phyloP scores from a whole-genome alignment of 2,113 vertebrate genomes.

The Psammodynastes pulverulentus region DNA sequence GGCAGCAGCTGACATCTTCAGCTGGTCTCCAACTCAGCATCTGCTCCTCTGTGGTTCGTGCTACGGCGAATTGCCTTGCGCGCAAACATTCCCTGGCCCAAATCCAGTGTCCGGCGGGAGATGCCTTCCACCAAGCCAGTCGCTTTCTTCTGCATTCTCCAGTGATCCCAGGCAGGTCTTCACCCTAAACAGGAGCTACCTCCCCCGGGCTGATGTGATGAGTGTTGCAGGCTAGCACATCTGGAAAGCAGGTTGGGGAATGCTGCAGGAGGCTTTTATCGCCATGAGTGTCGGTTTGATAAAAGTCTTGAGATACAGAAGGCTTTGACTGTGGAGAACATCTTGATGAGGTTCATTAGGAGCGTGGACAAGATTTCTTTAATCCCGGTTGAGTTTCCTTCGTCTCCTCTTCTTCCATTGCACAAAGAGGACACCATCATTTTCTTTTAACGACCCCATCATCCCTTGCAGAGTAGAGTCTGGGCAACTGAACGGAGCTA shows the following conservation, averaged over 20 bases:
- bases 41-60: background rate
- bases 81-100: constrained; percentile 8
- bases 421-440: background rate
- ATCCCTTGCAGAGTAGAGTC: too few species aligned
- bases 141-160: background rate
- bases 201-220: background rate
- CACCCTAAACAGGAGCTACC: background rate
- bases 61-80: background rate
- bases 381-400: background rate
- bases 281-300: background rate
- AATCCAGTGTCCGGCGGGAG: background rate
- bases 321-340: background rate
- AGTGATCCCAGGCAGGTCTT: rapidly evolving
- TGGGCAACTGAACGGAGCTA: too few species aligned
- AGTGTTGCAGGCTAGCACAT: background rate
- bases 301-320: background rate
- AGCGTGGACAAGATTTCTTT: background rate
- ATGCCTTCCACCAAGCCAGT: background rate
- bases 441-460: too few species aligned
- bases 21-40: background rate
- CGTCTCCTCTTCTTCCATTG: background rate
- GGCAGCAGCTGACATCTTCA: background rate
- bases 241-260: background rate
- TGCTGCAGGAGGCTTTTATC: background rate
- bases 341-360: background rate